These are phyloP conservation scores for Palythoa grandis DNA, from an alignment of 92 coral and sea anemone genomes.

Conservation along the genomic window DNA sequence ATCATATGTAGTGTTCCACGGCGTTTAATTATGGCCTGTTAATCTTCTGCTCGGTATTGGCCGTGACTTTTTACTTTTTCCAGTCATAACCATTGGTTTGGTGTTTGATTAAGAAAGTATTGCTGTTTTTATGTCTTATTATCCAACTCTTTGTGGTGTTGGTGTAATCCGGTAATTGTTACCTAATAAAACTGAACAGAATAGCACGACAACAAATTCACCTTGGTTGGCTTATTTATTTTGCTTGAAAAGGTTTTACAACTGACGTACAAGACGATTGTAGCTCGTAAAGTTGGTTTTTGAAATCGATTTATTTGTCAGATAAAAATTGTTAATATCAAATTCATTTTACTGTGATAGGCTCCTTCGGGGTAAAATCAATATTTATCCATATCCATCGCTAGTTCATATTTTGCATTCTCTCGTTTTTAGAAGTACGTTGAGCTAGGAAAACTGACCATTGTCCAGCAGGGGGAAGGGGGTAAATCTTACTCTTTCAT, in stretches of 20 bases:
- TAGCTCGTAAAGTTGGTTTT: not conserved
- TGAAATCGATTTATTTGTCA: not conserved
- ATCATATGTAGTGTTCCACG: not conserved
- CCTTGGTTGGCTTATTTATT: not conserved
- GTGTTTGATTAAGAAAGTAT: not conserved
- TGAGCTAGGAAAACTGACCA: not conserved
- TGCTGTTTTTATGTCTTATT: not conserved
- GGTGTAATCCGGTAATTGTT: not conserved
- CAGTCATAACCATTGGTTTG: not conserved
- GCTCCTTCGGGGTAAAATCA: slow-evolving; percentile 18
- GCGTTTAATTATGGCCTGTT: not conserved
- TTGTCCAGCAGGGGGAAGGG: not conserved
- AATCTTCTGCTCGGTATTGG: not conserved
- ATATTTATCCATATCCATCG: not conserved
- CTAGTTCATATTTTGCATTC: not conserved
- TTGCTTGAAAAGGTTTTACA: not conserved
- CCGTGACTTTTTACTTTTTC: not conserved
- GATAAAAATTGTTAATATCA: not conserved
- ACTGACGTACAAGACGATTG: too few relatives aligned
- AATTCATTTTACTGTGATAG: not conserved
- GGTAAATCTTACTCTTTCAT: not conserved
- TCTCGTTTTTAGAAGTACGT: not conserved
- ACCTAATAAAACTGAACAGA: not conserved
- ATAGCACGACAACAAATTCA: not conserved
- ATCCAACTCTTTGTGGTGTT: not conserved